phyloP scores from a whole-genome alignment of 2,797 vertebrate genomes.

The Cossypha niveicapilla region DNA sequence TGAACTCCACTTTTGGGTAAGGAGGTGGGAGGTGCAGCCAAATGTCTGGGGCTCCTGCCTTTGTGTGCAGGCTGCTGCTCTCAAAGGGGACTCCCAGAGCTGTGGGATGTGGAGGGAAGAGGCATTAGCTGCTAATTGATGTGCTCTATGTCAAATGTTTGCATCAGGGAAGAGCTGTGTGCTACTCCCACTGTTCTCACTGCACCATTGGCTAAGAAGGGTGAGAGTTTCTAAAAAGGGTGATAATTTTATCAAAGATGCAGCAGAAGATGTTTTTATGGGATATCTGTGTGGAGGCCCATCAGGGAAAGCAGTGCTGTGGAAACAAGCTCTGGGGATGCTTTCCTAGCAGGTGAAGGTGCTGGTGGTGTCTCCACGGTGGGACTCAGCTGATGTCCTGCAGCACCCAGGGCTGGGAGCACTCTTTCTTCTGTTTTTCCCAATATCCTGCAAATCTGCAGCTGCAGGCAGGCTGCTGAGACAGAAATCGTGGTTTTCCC shows the following conservation, averaged over 20 bases:
- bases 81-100: not conserved
- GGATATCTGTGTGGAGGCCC: not conserved
- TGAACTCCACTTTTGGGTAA: not conserved
- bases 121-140: not conserved
- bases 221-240: not conserved
- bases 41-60: not conserved
- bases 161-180: not conserved
- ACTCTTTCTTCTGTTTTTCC: not conserved
- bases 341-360: not conserved
- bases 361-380: rapidly evolving
- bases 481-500: not conserved
- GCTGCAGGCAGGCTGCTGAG: not conserved
- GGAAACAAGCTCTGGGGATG: not conserved
- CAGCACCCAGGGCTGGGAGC: not conserved
- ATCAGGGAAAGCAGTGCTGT: not conserved
- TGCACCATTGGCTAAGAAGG: not conserved
- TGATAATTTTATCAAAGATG: not conserved
- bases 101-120: not conserved
- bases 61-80: not conserved
- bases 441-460: not conserved
- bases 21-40: rapidly evolving
- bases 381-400: not conserved
- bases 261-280: not conserved
- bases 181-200: not conserved
- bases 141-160: not conserved